Conservation (phyloP, 1,140 invertebrate species). For the Melipona quadrifasciata region DNA sequence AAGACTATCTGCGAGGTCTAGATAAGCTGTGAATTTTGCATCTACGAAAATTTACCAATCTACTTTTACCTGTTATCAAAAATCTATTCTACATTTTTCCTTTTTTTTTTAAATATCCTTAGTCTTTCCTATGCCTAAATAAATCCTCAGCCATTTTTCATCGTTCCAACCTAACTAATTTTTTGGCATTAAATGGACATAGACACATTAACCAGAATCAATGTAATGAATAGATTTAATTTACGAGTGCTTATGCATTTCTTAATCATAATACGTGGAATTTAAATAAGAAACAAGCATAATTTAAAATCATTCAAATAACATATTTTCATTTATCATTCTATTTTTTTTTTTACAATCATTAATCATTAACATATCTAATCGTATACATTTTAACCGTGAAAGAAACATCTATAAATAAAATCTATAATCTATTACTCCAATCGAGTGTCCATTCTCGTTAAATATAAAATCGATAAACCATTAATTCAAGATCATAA, state of each 20-base stretch:
- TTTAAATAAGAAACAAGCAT: no score
- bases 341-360: neutral
- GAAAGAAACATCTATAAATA: neutral
- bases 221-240: no score
- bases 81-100: neutral
- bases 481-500: neutral
- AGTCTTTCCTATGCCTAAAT: no score
- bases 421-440: neutral
- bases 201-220: no score
- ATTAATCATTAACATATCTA: neutral
- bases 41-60: neutral
- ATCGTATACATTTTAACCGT: neutral
- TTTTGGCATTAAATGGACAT: no score
- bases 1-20: neutral
- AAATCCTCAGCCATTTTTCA: no score
- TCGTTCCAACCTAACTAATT: no score
- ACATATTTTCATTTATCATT: neutral
- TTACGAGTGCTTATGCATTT: no score
- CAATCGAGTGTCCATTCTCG: neutral
- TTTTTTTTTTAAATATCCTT: neutral
- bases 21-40: conserved; percentile 2
- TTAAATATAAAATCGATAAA: neutral
- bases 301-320: no score
- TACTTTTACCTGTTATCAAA: neutral
- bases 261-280: no score